These are phyloP conservation scores for Melipona beecheii DNA, from an alignment of 2,888 invertebrate species.

Conservation along the genomic window DNA sequence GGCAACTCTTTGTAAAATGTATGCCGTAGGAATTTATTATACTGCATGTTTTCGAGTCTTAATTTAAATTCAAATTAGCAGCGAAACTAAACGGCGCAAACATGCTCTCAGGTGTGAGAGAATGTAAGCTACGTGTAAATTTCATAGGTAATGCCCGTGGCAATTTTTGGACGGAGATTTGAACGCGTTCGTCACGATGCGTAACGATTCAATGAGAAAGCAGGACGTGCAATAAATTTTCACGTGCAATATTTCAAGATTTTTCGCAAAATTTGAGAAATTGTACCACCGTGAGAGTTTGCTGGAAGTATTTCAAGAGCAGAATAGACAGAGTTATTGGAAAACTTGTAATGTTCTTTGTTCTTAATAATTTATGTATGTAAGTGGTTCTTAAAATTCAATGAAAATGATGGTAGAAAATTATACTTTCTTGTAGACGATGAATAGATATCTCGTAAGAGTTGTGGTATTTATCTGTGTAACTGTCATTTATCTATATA, in stretches of 20 bases:
- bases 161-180: not conserved
- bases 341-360: no score
- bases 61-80: slow-evolving; percentile 29
- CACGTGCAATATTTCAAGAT: not conserved
- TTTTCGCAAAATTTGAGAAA: no score
- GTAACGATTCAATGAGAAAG: no score
- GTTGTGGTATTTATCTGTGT: not conserved
- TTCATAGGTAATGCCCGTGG: not conserved
- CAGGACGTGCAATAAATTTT: not conserved
- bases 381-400: no score
- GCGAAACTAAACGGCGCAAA: not conserved
- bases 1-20: not conserved
- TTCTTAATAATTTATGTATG: no score
- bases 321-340: no score
- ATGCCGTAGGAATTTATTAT: slow-evolving; percentile 1
- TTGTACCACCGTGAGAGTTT: no score
- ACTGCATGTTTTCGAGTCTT: not conserved
- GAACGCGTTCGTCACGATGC: no score
- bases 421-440: not conserved
- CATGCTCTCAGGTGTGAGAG: not conserved
- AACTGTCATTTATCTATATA: not conserved
- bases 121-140: slow-evolving; percentile 5
- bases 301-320: no score
- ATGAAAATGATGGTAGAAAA: no score
- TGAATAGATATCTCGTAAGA: not conserved